Base-by-base conservation (phyloP, 2,888 invertebrate species). In the Unio delphinus region DNA sequence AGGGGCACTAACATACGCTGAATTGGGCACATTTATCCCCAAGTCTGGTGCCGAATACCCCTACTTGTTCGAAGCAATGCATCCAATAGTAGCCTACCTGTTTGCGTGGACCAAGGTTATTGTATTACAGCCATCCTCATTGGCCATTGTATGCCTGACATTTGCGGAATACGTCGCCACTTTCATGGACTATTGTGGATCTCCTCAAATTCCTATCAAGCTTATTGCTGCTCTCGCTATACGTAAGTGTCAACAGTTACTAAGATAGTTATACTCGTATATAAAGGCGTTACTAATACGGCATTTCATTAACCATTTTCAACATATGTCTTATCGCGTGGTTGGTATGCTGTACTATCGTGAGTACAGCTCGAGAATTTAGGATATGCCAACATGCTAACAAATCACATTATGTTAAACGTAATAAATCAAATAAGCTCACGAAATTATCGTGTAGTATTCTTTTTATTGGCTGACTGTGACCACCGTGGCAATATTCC, bases 11-110 rank as follows among this genome's bases (percentile, higher is more conserved):
- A 93, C 94, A 1, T 95, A 95, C 86, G 95, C 95, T 34, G 95
- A 95, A 90, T 90, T 95, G 67, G 95, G 95, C 58, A 94, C 94
- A 0, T 93, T 95, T 1, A 93, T 95, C 5, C 94, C 94, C 0
- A 92, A 94, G 83, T 95, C 95, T 0, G 95, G 95, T 2, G 95
- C 94, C 0, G 95, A 95, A 89, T 95, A 95, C 87, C 92, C 94
- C 1, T 95, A 95, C 95, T 4, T 82, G 55, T 65, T 74, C 62
- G 77, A 69, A 34, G 83, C 79, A 0, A 75, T 78, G 58, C 80
- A 84, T 1, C 93, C 93, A 18, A 85, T 95, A 8, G 63, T 79
- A 20, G 84, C 84, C 23, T 86, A 80, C 65, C 72, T 86, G 68
- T 95, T 94, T 83, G 93, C 94, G 8, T 95, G 87, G 88, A 83